phyloP scores from a whole-genome alignment of 1,140 invertebrate genomes.

The Drosophila pectinifera region DNA sequence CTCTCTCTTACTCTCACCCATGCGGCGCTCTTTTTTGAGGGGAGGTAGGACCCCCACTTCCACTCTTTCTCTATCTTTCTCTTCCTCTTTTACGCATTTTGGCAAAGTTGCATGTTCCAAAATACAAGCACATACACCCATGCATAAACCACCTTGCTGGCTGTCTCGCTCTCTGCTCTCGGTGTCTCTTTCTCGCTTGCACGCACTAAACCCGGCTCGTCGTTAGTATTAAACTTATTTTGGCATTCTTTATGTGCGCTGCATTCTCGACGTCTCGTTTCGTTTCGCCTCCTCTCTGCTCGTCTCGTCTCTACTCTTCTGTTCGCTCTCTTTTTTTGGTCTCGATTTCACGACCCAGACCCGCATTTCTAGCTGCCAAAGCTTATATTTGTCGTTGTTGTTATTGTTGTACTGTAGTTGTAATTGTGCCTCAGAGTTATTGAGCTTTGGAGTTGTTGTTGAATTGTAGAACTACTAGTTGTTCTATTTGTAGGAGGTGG shows the following conservation, averaged over 20 bases:
- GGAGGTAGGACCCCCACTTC: not conserved
- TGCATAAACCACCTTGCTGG: slow-evolving; percentile 43
- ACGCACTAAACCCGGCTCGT: slow-evolving; percentile 49
- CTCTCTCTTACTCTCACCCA: slow-evolving; percentile 41
- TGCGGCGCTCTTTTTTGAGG: slow-evolving; percentile 14
- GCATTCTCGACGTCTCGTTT: slow-evolving; percentile 69
- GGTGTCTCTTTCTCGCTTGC: slow-evolving; percentile 16
- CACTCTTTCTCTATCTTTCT: slow-evolving; percentile 16
- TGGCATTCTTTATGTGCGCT: slow-evolving; percentile 78
- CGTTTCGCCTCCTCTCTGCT: slow-evolving; percentile 19
- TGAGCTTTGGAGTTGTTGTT: slow-evolving; percentile 20
- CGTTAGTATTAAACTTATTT: slow-evolving; percentile 82
- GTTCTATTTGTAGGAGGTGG: slow-evolving; percentile 3
- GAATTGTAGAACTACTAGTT: slow-evolving; percentile 4
- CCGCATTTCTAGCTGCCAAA: slow-evolving; percentile 60
- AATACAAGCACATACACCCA: slow-evolving; percentile 45
- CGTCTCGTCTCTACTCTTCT: slow-evolving; percentile 3
- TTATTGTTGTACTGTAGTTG: slow-evolving; percentile 15
- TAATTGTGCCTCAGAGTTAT: slow-evolving; percentile 15
- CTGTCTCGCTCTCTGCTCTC: slow-evolving; percentile 39
- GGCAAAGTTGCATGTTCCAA: slow-evolving; percentile 78
- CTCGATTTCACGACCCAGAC: slow-evolving; percentile 78
- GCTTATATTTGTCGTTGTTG: slow-evolving; percentile 33
- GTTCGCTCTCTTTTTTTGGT: slow-evolving; percentile 18
- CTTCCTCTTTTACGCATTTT: slow-evolving; percentile 59